These are phyloP conservation scores for Hephaestus fuliginosus DNA, from an alignment of 2,797 vertebrate genomes.

Conservation along the genomic window DNA sequence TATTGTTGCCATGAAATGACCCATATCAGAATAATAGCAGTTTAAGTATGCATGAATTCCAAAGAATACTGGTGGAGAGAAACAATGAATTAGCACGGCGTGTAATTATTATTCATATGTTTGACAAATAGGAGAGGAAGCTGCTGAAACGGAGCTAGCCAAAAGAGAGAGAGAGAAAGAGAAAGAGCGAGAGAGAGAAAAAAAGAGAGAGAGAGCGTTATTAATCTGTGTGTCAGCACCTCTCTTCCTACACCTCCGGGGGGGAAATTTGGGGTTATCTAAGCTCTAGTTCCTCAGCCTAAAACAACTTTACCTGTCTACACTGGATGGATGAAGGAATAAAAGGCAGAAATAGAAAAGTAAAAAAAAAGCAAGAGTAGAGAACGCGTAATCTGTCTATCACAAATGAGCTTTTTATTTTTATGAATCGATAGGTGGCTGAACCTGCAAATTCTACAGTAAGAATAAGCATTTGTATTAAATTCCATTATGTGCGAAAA, in stretches of 20 bases:
- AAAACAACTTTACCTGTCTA: conserved; percentile 61
- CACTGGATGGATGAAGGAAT: conserved; percentile 37
- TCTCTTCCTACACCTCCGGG: conserved; percentile 49
- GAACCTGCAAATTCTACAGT: not conserved
- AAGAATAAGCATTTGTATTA: not conserved
- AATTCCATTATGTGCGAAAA: not conserved
- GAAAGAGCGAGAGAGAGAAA: conserved; percentile 11
- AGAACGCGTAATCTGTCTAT: conserved; percentile 25
- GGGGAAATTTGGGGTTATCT: conserved; percentile 64
- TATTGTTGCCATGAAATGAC: conserved; percentile 79
- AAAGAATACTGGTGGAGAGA: conserved; percentile 67
- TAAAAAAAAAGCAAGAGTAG: not conserved
- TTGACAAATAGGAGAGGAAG: conserved; percentile 73
- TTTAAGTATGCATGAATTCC: conserved; percentile 80
- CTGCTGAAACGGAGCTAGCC: conserved; percentile 67
- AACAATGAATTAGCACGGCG: conserved; percentile 76
- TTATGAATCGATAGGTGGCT: not conserved
- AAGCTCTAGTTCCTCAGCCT: conserved; percentile 54
- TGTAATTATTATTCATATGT: conserved; percentile 84
- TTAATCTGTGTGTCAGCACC: conserved; percentile 74
- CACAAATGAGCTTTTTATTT: conserved; percentile 11
- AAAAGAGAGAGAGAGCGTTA: conserved; percentile 49
- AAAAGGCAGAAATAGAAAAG: conserved; percentile 16
- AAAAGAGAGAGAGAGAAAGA: conserved; percentile 40
- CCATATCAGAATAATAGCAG: conserved; percentile 78